Percentiles rank a stretch among this genome's conserved stretches.
Evolutionary conservation across 2,113 vertebrate genomes (phyloP).

Genomic region (Microtus ochrogaster): DNA sequence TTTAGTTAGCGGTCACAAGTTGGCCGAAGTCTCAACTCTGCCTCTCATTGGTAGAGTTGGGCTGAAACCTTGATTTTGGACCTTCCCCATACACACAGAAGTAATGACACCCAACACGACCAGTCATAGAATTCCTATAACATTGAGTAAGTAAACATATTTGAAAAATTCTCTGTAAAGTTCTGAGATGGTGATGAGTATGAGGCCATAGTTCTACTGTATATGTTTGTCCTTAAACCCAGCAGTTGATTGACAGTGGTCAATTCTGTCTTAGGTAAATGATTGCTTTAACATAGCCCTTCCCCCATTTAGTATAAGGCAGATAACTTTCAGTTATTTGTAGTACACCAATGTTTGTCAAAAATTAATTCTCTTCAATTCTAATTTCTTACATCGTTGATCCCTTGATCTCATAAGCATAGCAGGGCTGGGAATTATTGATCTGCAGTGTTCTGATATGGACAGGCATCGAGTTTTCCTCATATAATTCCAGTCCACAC

Average conservation of each 20-base stretch:
- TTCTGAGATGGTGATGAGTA: neutral
- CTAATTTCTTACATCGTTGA: neutral
- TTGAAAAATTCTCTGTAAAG: neutral
- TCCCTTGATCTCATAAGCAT: neutral
- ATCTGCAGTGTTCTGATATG: neutral
- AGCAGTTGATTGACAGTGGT: neutral
- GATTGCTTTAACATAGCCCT: neutral
- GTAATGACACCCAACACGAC: neutral
- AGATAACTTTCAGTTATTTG: slow-evolving; percentile 20
- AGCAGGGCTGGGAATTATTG: neutral
- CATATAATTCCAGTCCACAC: slow-evolving; percentile 13
- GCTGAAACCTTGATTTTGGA: neutral
- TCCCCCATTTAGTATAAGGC: slow-evolving; percentile 5
- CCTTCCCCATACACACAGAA: neutral
- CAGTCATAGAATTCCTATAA: neutral
- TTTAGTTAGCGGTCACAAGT: neutral
- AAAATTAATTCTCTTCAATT: slow-evolving; percentile 37
- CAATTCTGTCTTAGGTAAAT: neutral
- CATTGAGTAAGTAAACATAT: neutral
- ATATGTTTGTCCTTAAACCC: neutral
- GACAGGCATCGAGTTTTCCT: slow-evolving; percentile 22
- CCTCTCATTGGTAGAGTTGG: neutral
- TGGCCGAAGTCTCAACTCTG: neutral
- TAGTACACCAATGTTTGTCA: neutral
- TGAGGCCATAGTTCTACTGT: neutral